Percentiles rank a stretch among this genome's conserved stretches.
These are phyloP conservation scores for Sinocyclocheilus maitianheensis DNA, from an alignment of 2,113 vertebrate genomes.

Conservation along the genomic window DNA sequence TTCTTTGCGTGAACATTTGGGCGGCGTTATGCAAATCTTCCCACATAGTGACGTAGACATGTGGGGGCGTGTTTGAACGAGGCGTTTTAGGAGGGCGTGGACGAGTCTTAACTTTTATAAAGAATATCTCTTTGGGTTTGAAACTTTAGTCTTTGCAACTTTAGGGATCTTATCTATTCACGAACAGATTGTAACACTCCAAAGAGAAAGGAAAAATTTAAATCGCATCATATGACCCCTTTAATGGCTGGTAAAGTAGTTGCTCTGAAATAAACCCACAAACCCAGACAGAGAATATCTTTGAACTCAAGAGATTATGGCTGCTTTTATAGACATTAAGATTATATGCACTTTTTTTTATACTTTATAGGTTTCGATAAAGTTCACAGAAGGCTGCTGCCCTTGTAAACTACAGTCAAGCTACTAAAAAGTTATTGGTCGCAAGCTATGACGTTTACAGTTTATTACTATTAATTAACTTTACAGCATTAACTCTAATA, in stretches of 20 bases:
- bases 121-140: too few relatives aligned
- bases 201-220: too few relatives aligned
- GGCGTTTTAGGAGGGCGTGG: too few relatives aligned
- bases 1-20: too few relatives aligned
- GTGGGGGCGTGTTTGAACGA: too few relatives aligned
- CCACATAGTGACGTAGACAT: too few relatives aligned
- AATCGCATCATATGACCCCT: too few relatives aligned
- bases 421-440: neutral
- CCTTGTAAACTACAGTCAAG: neutral
- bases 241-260: conserved; percentile 1
- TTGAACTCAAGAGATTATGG: neutral
- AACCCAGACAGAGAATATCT: conserved; percentile 15
- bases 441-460: neutral
- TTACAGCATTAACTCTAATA: neutral
- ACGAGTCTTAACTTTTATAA: too few relatives aligned
- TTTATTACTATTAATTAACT: neutral
- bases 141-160: too few relatives aligned
- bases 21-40: too few relatives aligned
- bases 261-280: conserved; percentile 14
- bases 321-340: neutral
- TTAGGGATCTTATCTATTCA: too few relatives aligned
- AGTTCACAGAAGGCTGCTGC: neutral
- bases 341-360: neutral
- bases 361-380: neutral
- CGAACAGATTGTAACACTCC: too few relatives aligned